Conservation (phyloP, 2,797 vertebrate species). For the Lutjanus campechanus region DNA sequence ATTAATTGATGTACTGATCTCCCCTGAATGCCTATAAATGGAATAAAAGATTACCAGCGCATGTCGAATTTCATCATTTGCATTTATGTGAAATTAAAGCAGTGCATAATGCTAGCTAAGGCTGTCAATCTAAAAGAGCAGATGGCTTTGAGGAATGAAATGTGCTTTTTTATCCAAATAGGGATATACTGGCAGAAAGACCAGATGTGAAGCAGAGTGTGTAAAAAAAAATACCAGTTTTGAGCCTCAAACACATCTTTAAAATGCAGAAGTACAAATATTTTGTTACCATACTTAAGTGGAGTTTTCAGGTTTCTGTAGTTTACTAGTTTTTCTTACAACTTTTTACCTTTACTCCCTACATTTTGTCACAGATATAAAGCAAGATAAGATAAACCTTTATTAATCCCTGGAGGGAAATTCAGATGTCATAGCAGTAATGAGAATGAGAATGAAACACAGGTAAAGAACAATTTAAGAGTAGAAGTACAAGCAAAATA, state of each 20-base stretch:
- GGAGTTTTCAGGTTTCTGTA: no score
- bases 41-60: constrained; percentile 15
- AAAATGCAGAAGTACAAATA: background rate
- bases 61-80: constrained; percentile 1
- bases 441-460: no score
- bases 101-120: background rate
- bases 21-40: constrained; percentile 1
- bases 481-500: no score
- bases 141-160: background rate
- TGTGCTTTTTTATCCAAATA: background rate
- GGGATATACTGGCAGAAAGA: no score
- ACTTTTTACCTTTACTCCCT: no score
- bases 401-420: no score
- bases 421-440: no score
- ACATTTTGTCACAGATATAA: no score
- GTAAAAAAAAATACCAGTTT: background rate
- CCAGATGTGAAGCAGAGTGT: background rate
- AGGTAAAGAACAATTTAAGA: no score
- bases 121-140: background rate
- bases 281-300: no score
- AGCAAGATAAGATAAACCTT: no score
- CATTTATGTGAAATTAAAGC: constrained; percentile 18
- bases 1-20: background rate
- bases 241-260: background rate
- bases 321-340: no score